Percentiles rank a stretch among this genome's conserved stretches.
Conservation (phyloP, 1,140 invertebrate genomes). For the Anagrus nilaparvatae region DNA sequence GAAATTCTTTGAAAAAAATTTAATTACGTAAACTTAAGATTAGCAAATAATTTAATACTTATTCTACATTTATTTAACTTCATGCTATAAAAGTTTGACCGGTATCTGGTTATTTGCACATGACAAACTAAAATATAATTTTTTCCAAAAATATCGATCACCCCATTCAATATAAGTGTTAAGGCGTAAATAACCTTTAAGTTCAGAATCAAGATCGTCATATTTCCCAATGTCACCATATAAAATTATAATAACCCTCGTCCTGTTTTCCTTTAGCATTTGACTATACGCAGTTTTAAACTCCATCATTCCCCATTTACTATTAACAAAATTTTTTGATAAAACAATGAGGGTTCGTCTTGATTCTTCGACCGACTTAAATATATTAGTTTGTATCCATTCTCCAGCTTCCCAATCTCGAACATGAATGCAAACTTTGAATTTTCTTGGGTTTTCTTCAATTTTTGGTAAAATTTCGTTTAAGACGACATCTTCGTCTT, state of each 20-base stretch:
- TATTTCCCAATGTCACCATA: conserved; percentile 57
- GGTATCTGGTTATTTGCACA: no score
- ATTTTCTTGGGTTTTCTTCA: conserved; percentile 48
- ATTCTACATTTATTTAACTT: no score
- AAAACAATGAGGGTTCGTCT: no score
- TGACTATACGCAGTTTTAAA: no score
- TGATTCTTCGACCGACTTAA: no score
- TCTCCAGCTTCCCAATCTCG: conserved; percentile 69
- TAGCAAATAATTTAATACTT: no score
- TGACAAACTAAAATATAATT: conserved; percentile 63
- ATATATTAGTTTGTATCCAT: no score
- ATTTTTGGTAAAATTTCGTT: conserved; percentile 56
- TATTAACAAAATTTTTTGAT: no score
- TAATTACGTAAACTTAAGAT: no score
- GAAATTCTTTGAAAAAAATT: no score
- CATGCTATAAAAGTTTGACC: no score
- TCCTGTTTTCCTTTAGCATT: conserved; percentile 62
- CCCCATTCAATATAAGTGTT: conserved; percentile 82
- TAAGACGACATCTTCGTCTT: conserved; percentile 66
- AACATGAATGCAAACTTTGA: conserved; percentile 67
- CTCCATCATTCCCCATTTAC: no score
- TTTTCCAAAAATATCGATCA: conserved; percentile 82
- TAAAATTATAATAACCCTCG: conserved; percentile 67
- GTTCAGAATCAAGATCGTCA: conserved; percentile 59
- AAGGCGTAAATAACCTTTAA: conserved; percentile 65